Evolutionary conservation across 2,113 vertebrate genomes (phyloP).

Genomic region (Phycodurus eques): DNA sequence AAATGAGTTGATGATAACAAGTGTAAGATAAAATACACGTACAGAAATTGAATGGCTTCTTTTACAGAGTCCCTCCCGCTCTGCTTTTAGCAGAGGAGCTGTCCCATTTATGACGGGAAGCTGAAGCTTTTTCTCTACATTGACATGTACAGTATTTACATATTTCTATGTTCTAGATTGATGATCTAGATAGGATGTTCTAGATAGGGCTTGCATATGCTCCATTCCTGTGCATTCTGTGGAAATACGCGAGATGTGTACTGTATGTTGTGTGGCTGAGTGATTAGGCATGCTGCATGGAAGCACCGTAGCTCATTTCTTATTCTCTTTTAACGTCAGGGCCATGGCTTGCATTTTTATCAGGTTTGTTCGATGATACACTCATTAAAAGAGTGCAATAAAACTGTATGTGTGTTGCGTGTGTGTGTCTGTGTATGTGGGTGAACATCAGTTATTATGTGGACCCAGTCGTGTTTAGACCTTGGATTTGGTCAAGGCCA

Average conservation of each 20-base stretch:
- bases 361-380: conserved; percentile 64
- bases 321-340: conserved; percentile 68
- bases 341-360: conserved; percentile 65
- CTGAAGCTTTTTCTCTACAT: not conserved
- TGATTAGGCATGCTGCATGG: conserved; percentile 56
- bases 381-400: conserved; percentile 61
- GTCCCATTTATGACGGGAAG: not conserved
- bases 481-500: not conserved
- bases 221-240: conserved; percentile 4
- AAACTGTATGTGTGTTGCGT: conserved; percentile 11
- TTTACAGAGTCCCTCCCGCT: not conserved
- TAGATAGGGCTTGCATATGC: not conserved
- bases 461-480: not conserved
- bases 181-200: too few relatives aligned
- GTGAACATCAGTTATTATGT: not conserved
- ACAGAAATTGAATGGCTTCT: not conserved
- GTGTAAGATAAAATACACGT: not conserved
- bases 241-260: conserved; percentile 23
- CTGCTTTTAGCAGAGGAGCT: conserved; percentile 1
- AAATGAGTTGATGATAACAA: not conserved
- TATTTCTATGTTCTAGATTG: conserved; percentile 14
- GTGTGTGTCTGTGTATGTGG: not conserved
- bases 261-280: conserved; percentile 29
- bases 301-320: conserved; percentile 52
- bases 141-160: not conserved